Evolutionary conservation across 2,888 invertebrate genomes (phyloP).

Genomic region (Helicoverpa assulta): DNA sequence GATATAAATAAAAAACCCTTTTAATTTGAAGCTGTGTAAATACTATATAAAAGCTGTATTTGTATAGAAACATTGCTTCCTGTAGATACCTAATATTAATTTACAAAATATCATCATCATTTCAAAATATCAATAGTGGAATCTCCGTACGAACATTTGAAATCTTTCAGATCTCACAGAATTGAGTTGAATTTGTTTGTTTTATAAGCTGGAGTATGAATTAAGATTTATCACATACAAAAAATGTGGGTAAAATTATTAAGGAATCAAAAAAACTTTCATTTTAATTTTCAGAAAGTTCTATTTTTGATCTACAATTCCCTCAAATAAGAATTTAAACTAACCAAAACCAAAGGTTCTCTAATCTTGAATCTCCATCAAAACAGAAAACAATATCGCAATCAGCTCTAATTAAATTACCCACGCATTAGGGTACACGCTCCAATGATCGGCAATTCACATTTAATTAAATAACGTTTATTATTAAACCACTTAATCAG

Average conservation of each 20-base stretch:
- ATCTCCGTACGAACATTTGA: no score
- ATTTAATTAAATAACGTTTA: slow-evolving; percentile 50
- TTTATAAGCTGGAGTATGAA: no score
- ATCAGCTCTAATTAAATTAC: slow-evolving; percentile 1
- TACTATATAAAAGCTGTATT: background rate
- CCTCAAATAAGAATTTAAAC: no score
- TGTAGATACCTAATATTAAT: background rate
- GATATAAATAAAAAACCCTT: background rate
- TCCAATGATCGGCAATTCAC: slow-evolving; percentile 29
- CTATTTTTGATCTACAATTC: no score
- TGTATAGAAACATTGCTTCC: background rate
- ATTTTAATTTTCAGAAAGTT: no score
- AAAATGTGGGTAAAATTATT: no score
- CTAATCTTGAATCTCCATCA: background rate
- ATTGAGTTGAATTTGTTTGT: no score
- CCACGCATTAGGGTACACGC: slow-evolving; percentile 7
- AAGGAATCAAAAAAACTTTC: no score
- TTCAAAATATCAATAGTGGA: no score
- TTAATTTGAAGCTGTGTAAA: background rate
- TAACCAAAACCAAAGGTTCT: no score
- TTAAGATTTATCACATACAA: no score
- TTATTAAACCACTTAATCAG: slow-evolving; percentile 55
- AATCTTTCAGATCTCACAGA: no score
- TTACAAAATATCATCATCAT: background rate
- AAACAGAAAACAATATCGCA: slow-evolving; percentile 13